These are phyloP conservation scores for Coregonus ussuriensis DNA, from an alignment of 2,797 vertebrate genomes.

Conservation along the genomic window DNA sequence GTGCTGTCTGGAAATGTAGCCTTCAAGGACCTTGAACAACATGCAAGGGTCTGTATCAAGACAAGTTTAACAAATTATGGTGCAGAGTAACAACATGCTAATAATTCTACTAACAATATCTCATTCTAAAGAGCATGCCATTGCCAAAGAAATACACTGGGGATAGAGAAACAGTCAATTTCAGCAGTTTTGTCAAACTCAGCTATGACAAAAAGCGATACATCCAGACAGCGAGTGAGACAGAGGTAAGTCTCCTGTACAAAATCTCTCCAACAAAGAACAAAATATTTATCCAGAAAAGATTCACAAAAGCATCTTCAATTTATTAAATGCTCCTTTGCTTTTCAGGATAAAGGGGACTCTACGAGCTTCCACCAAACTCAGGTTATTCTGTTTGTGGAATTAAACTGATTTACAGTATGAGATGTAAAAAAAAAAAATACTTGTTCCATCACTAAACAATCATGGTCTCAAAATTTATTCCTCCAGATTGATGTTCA, in stretches of 20 bases:
- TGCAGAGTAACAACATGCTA: neutral
- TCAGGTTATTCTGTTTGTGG: slow-evolving; percentile 9
- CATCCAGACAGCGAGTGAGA: slow-evolving; percentile 36
- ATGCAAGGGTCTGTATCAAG: slow-evolving; percentile 37
- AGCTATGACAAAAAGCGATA: slow-evolving; percentile 46
- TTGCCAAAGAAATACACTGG: slow-evolving; percentile 53
- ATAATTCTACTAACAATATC: neutral
- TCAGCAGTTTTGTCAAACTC: slow-evolving; percentile 49
- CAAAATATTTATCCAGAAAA: neutral
- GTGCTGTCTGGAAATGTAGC: slow-evolving; percentile 44
- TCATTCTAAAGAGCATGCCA: slow-evolving; percentile 43
- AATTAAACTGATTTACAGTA: neutral
- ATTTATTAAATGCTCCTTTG: neutral
- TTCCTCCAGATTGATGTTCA: slow-evolving; percentile 51
- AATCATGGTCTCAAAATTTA: neutral
- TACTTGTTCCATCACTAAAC: neutral
- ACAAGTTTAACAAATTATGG: neutral
- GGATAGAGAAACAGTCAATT: slow-evolving; percentile 25
- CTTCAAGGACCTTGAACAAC: slow-evolving; percentile 45
- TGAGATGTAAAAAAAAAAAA: neutral
- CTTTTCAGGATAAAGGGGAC: slow-evolving; percentile 23
- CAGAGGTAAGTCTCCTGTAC: slow-evolving; percentile 39
- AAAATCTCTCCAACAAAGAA: neutral
- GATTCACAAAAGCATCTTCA: neutral
- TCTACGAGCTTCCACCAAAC: neutral